phyloP scores from a whole-genome alignment of 2,888 invertebrate genomes.

The Dione juno region DNA sequence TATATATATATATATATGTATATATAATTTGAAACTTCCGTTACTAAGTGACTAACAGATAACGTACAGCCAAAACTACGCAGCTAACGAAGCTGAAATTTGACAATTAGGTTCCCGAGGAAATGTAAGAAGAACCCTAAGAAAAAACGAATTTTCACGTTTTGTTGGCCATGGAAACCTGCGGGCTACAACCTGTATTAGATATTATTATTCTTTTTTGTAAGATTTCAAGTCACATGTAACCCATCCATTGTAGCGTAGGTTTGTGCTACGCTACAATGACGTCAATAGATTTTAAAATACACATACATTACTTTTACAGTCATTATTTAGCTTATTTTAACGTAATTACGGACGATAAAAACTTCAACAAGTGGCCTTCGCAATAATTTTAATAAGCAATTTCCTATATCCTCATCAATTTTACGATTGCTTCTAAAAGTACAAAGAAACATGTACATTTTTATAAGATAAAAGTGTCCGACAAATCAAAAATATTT shows the following conservation, averaged over 20 bases:
- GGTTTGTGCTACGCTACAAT: not conserved
- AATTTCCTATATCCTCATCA: not conserved
- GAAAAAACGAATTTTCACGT: too few species aligned
- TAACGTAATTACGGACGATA: slow-evolving; percentile 1
- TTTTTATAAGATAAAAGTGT: slow-evolving; percentile 8
- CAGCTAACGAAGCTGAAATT: too few species aligned
- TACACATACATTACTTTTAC: not conserved
- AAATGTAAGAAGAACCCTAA: too few species aligned
- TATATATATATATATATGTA: too few species aligned
- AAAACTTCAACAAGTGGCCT: slow-evolving; percentile 2
- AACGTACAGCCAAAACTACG: too few species aligned
- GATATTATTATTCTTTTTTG: too few species aligned
- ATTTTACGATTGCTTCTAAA: not conserved
- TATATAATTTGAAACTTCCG: too few species aligned
- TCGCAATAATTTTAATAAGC: not conserved
- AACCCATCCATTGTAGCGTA: not conserved
- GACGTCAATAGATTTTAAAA: not conserved
- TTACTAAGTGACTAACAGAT: too few species aligned
- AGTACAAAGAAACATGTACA: slow-evolving; percentile 19
- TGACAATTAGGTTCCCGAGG: too few species aligned
- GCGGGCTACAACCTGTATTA: too few species aligned
- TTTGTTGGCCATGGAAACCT: too few species aligned
- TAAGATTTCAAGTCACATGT: too few species aligned
- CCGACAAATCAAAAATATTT: not conserved
- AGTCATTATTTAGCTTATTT: not conserved